These are phyloP conservation scores for Zaprionus bogoriensis DNA, from an alignment of 2,888 invertebrate species.

Conservation along the genomic window DNA sequence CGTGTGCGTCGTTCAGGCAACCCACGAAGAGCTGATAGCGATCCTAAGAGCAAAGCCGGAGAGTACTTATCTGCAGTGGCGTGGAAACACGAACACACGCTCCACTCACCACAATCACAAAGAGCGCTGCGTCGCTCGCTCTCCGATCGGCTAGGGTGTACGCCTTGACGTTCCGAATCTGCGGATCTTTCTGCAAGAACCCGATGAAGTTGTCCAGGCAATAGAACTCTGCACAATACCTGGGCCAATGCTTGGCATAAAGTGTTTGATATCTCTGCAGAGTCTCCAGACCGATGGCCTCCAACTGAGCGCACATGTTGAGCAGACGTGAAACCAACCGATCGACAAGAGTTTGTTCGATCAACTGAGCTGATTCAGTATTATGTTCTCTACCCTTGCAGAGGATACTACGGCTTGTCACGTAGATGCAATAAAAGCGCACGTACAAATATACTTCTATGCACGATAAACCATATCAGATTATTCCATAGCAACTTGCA, in stretches of 20 bases:
- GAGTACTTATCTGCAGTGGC: too few species aligned
- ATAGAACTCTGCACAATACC: constrained; percentile 66
- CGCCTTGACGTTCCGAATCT: constrained; percentile 27
- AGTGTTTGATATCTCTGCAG: constrained; percentile 20
- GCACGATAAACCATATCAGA: too few species aligned
- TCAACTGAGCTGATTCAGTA: constrained; percentile 12
- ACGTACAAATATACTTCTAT: too few species aligned
- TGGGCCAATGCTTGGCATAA: constrained; percentile 55
- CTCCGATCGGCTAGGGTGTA: constrained; percentile 31
- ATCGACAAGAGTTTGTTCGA: not conserved
- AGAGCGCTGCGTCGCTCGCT: constrained; percentile 52
- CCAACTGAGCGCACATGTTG: constrained; percentile 13
- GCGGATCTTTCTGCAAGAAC: constrained; percentile 34
- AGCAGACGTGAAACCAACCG: not conserved
- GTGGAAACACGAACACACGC: rapidly evolving
- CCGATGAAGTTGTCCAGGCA: constrained; percentile 66
- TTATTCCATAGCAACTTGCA: too few species aligned
- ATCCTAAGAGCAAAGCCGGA: constrained; percentile 62
- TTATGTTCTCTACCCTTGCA: not conserved
- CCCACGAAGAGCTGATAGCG: constrained; percentile 81
- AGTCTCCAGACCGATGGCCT: constrained; percentile 21
- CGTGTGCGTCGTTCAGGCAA: constrained; percentile 45
- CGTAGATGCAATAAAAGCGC: not conserved
- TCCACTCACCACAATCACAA: constrained; percentile 50
- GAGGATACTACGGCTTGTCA: not conserved